Base-by-base conservation (phyloP, 2,797 vertebrate species). In the Acipenser oxyrinchus region DNA sequence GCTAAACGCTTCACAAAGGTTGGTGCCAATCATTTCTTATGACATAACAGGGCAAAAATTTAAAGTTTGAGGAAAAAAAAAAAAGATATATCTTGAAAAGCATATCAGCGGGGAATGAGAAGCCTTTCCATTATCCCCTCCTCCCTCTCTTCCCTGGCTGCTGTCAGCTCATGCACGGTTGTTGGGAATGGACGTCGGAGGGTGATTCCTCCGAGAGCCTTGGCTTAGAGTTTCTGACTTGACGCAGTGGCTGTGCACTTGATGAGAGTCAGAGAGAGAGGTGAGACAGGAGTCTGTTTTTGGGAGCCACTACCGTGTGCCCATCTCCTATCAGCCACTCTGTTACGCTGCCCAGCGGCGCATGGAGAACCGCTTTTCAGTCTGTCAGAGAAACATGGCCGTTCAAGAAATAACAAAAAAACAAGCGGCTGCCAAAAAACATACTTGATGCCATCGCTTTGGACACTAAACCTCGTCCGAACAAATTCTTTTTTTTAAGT, bases 281-380 rank as follows among this genome's bases (percentile, higher is more conserved):
- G 6, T 4, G 10, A 50, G 8, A 50, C 4, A 2, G 62, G 12
- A 63, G 65, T 6, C 53, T 12, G 37, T 3, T 37, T 9, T 48
- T 59, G 4, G 37, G 15, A 49, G 52, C 55, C n/a, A 18, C 12
- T 12, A 55, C 12, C 7, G 12, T 37, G 60, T 18, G 51, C 49
- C 51, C 23, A 10, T 62, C 64, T 63, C 60, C 18, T 7, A 48
- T 12, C 15, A 10, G 37, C 65, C 55, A 13, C 57, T 68, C 51
- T 63, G 66, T 68, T 64, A 63, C 53, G 15, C 48, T 70, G 69
- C 69, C 65, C 66, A 65, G 65, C 65, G 11, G 60, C 9, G 65
- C 65, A 52, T 70, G 65, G 60, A 49, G 15, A 63, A 49, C 60
- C 52, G 49, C 7, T 57, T 18, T 50, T 52, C 60, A 11, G 7